phyloP scores from a whole-genome alignment of 2,888 invertebrate species.

The Lottia scabra region DNA sequence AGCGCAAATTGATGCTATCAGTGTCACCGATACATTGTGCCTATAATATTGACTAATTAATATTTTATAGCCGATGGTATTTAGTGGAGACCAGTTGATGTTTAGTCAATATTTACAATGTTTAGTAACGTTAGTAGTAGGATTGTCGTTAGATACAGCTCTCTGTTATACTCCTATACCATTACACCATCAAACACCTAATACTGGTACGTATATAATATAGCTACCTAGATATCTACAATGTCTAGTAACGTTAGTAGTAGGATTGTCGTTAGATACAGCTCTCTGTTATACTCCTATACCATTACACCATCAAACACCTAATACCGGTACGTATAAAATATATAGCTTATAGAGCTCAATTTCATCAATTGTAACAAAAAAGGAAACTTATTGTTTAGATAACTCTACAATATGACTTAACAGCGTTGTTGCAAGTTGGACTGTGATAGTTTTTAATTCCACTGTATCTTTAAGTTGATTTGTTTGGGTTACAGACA shows the following conservation, averaged over 20 bases:
- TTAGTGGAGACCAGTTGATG: slow-evolving; percentile 74
- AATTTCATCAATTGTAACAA: too few relatives aligned
- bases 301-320: slow-evolving; percentile 70
- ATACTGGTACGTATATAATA: slow-evolving; percentile 23
- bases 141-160: slow-evolving; percentile 73
- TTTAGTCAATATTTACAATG: slow-evolving; percentile 75
- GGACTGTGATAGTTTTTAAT: too few relatives aligned
- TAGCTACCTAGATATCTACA: neutral
- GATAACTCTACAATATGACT: too few relatives aligned
- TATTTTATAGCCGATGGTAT: slow-evolving; percentile 67
- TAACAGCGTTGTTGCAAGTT: too few relatives aligned
- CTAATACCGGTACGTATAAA: slow-evolving; percentile 23
- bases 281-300: slow-evolving; percentile 71
- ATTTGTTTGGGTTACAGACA: too few relatives aligned
- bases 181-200: slow-evolving; percentile 67
- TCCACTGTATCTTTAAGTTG: too few relatives aligned
- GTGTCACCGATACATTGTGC: neutral
- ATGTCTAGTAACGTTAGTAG: slow-evolving; percentile 73
- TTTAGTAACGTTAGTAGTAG: slow-evolving; percentile 73
- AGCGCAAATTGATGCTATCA: too few relatives aligned
- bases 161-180: slow-evolving; percentile 72
- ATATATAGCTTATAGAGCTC: neutral
- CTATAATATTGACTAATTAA: neutral
- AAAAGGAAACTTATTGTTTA: too few relatives aligned
- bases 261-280: slow-evolving; percentile 73